A percentile compares a stretch with the other conserved stretches of the same genome.
These are phyloP conservation scores for Stegana nigrithorax DNA, from an alignment of 2,888 invertebrate genomes.

Conservation along the genomic window DNA sequence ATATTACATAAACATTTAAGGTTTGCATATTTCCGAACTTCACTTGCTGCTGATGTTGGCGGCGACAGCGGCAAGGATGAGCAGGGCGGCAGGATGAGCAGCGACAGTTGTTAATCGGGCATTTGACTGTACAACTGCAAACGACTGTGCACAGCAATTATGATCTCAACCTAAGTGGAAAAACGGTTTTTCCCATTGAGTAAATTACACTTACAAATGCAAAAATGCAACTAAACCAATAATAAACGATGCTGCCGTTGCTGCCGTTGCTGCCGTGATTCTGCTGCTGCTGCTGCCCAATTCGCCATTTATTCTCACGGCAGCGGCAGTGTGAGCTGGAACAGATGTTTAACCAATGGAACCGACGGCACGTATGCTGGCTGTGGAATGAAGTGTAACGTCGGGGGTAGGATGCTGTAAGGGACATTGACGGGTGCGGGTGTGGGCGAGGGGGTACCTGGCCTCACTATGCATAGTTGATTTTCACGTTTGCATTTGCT, in stretches of 20 bases:
- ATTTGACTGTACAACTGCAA: too few species aligned
- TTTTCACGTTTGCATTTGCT: too few species aligned
- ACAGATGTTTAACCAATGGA: neutral
- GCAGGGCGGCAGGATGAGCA: too few species aligned
- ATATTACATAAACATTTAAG: neutral
- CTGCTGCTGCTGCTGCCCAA: neutral
- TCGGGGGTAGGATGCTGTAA: too few species aligned
- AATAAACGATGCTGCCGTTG: slow-evolving; percentile 39
- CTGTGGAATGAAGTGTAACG: too few species aligned
- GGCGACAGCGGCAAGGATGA: too few species aligned
- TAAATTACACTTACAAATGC: slow-evolving; percentile 58
- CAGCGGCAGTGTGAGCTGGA: neutral
- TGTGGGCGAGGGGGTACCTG: too few species aligned
- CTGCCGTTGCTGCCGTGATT: slow-evolving; percentile 28
- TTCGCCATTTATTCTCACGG: neutral
- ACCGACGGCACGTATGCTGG: neutral
- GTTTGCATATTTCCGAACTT: neutral
- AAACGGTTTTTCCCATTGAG: slow-evolving; percentile 48
- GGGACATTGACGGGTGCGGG: too few species aligned
- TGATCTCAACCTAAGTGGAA: slow-evolving; percentile 32
- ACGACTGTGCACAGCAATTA: slow-evolving; percentile 32
- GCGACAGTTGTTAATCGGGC: too few species aligned
- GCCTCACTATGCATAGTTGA: neutral
- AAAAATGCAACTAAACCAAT: slow-evolving; percentile 60
- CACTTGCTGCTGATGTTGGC: neutral